Conservation (phyloP, 2,888 invertebrate genomes). For the Rotaria sp. region DNA sequence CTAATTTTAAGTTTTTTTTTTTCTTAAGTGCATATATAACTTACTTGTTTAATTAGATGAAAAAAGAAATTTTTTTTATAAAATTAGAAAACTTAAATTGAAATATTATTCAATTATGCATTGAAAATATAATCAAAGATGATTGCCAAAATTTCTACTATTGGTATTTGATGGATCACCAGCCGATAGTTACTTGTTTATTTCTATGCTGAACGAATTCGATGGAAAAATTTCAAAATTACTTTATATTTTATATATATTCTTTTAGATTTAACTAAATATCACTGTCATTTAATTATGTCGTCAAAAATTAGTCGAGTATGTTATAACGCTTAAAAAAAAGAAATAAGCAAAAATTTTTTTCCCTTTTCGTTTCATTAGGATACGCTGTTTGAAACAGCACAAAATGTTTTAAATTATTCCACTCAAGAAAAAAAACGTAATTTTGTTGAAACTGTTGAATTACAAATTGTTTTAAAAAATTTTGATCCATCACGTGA, state of each 20-base stretch:
- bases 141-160: neutral
- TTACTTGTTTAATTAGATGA: neutral
- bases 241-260: neutral
- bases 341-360: too few relatives aligned
- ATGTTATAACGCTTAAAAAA: neutral
- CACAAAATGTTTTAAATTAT: slow-evolving; percentile 8
- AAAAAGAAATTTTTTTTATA: neutral
- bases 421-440: slow-evolving; percentile 62
- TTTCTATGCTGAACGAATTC: neutral
- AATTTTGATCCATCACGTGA: slow-evolving; percentile 99
- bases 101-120: too few relatives aligned
- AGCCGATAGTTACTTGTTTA: neutral
- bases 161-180: neutral
- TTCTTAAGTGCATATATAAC: neutral
- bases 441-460: slow-evolving; percentile 90
- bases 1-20: neutral
- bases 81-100: neutral
- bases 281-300: neutral
- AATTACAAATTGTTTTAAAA: slow-evolving; percentile 97
- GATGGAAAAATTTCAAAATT: neutral
- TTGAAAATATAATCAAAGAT: too few relatives aligned
- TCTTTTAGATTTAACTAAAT: neutral
- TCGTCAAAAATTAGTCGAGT: neutral
- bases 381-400: neutral
- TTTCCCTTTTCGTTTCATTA: neutral